Conservation (phyloP, 2,888 invertebrate genomes). For the Exephanes ischioxanthus region DNA sequence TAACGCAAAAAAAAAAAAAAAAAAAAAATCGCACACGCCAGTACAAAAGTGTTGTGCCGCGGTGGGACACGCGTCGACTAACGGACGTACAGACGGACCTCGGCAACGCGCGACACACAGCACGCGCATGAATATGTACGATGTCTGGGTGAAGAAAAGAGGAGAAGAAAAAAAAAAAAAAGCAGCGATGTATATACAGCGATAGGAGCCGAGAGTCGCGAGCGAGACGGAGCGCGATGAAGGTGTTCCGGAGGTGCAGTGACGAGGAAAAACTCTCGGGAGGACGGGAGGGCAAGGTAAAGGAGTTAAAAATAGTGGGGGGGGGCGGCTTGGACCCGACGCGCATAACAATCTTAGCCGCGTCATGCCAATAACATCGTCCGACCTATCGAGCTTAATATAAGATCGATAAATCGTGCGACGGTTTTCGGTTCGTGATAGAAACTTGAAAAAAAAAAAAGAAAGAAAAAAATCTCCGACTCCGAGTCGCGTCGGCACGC, state of each 20-base stretch:
- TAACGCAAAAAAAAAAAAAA: neutral
- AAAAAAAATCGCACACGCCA: slow-evolving; percentile 44
- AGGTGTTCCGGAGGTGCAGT: slow-evolving; percentile 28
- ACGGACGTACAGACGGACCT: slow-evolving; percentile 63
- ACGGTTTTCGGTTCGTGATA: slow-evolving; percentile 51
- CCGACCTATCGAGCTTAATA: slow-evolving; percentile 43
- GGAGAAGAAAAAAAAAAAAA: slow-evolving; percentile 64
- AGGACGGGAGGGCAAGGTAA: slow-evolving; percentile 20
- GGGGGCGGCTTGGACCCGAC: slow-evolving; percentile 72
- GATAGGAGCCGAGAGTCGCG: slow-evolving; percentile 26
- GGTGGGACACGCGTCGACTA: slow-evolving; percentile 52
- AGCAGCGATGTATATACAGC: slow-evolving; percentile 26
- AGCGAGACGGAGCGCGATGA: slow-evolving; percentile 29
- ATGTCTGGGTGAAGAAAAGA: slow-evolving; percentile 78
- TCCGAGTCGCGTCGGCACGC: slow-evolving; percentile 6
- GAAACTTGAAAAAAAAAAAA: neutral
- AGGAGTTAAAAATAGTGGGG: slow-evolving; percentile 62
- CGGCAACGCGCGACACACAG: slow-evolving; percentile 74
- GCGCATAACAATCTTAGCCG: slow-evolving; percentile 81
- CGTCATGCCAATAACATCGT: slow-evolving; percentile 77
- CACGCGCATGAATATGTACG: slow-evolving; percentile 83
- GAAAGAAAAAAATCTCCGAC: neutral
- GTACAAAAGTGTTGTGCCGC: slow-evolving; percentile 32
- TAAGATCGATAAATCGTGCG: slow-evolving; percentile 62
- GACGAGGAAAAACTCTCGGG: slow-evolving; percentile 15